phyloP scores from a whole-genome alignment of 2,113 vertebrate genomes.

The Taxidea taxus region DNA sequence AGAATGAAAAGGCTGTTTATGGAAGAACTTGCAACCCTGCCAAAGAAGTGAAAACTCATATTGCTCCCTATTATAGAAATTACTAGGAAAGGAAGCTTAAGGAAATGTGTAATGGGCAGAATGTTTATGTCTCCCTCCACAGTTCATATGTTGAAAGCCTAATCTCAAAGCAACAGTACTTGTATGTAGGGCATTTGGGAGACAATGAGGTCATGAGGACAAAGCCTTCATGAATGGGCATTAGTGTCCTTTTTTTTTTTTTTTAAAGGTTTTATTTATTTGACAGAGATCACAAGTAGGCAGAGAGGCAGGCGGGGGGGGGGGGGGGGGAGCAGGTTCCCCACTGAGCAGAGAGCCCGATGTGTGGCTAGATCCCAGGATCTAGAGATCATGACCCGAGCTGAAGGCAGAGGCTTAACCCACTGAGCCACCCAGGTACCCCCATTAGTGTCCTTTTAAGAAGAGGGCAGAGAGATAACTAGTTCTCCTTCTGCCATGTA shows the following conservation, averaged over 20 bases:
- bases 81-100: constrained; percentile 67
- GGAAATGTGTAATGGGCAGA: constrained; percentile 36
- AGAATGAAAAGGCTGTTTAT: constrained; percentile 18
- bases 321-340: too few relatives aligned
- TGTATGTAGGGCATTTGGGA: neutral
- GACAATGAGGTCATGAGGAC: neutral
- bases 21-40: constrained; percentile 61
- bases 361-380: too few relatives aligned
- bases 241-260: neutral
- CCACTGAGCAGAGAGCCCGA: too few relatives aligned
- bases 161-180: neutral
- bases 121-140: neutral
- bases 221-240: neutral
- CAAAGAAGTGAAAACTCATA: constrained; percentile 69
- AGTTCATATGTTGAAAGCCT: neutral
- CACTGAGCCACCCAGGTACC: too few relatives aligned
- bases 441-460: neutral
- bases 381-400: too few relatives aligned
- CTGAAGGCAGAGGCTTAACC: too few relatives aligned
- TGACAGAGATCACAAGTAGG: too few relatives aligned
- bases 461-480: neutral
- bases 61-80: constrained; percentile 63
- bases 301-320: too few relatives aligned
- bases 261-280: too few relatives aligned
- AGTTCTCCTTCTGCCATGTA: neutral